Evolutionary conservation across 1,140 invertebrate species (phyloP).

Genomic region (Mya arenaria): DNA sequence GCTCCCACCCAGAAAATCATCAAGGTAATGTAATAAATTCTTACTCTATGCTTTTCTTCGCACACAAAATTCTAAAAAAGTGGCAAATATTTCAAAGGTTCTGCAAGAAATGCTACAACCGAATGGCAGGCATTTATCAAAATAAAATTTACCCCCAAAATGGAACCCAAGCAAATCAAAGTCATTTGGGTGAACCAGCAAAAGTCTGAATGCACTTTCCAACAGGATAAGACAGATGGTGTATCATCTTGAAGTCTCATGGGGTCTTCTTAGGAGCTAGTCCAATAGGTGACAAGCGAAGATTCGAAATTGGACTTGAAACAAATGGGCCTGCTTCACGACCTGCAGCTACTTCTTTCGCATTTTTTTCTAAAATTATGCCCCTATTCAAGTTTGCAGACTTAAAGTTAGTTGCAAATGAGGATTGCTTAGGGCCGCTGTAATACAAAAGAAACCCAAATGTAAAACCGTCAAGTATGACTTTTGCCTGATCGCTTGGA

Average conservation of each 20-base stretch:
- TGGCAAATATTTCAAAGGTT: conserved; percentile 9
- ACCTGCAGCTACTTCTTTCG: neutral
- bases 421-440: neutral
- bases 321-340: neutral
- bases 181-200: conserved; percentile 16
- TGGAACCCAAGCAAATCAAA: conserved; percentile 33
- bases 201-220: conserved; percentile 41
- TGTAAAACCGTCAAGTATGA: no score
- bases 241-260: no score
- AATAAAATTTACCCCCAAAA: neutral
- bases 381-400: neutral
- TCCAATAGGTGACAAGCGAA: conserved; percentile 18
- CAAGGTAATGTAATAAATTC: conserved; percentile 11
- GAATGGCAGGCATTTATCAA: conserved; percentile 25
- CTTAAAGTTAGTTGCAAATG: conserved; percentile 1
- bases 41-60: neutral
- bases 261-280: no score
- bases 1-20: neutral
- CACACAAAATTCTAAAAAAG: neutral
- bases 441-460: conserved; percentile 14
- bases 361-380: neutral
- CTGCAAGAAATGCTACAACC: conserved; percentile 12
- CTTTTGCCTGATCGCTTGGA: no score
- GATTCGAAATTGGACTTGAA: neutral
- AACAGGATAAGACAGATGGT: conserved; percentile 19